Conservation (phyloP, 1,140 invertebrate genomes). For the Formica selysi region DNA sequence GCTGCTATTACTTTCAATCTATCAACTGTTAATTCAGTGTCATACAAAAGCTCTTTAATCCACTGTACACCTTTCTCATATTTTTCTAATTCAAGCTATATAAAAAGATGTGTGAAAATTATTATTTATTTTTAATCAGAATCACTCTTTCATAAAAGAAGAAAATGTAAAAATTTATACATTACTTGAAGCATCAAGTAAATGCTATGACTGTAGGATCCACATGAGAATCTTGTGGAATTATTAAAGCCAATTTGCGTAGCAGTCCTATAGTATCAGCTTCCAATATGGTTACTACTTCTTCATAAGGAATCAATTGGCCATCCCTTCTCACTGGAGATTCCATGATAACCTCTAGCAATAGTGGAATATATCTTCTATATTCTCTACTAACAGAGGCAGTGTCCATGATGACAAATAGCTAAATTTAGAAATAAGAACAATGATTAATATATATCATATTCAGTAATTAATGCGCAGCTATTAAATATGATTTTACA, state of each 20-base stretch:
- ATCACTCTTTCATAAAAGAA: slow-evolving; percentile 37
- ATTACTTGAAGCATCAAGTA: slow-evolving; percentile 87
- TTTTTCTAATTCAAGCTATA: slow-evolving; percentile 91
- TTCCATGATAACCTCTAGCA: slow-evolving; percentile 91
- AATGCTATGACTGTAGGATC: slow-evolving; percentile 88
- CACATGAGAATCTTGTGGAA: slow-evolving; percentile 88
- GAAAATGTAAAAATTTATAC: slow-evolving; percentile 35
- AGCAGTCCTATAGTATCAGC: slow-evolving; percentile 89
- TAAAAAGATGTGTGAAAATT: not conserved
- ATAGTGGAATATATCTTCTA: slow-evolving; percentile 91
- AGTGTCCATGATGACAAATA: slow-evolving; percentile 91
- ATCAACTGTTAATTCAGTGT: slow-evolving; percentile 90
- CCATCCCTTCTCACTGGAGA: slow-evolving; percentile 88
- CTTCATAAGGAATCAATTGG: slow-evolving; percentile 89
- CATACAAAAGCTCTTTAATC: slow-evolving; percentile 91
- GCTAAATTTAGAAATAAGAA: slow-evolving; percentile 84
- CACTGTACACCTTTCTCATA: slow-evolving; percentile 92
- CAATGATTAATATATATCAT: slow-evolving; percentile 29
- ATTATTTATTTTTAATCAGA: not conserved
- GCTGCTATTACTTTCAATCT: slow-evolving; percentile 91
- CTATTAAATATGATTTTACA: not conserved
- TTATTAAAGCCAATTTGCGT: slow-evolving; percentile 89
- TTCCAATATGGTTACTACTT: slow-evolving; percentile 92
- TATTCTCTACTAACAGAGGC: slow-evolving; percentile 87
- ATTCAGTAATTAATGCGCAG: not conserved